These are phyloP conservation scores for Metridium senile DNA, from an alignment of 92 coral and sea anemone genomes.

Conservation along the genomic window DNA sequence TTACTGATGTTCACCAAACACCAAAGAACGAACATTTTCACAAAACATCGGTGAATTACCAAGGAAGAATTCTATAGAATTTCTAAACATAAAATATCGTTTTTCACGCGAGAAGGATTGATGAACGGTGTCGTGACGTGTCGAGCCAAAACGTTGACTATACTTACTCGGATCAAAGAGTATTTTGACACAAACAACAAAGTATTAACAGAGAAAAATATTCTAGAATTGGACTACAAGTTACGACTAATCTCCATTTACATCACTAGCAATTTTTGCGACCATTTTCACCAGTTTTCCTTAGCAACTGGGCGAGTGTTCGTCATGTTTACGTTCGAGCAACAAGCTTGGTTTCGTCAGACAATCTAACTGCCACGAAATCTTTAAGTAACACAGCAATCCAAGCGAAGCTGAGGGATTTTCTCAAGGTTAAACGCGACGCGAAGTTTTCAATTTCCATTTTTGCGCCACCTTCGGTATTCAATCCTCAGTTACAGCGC, in stretches of 20 bases:
- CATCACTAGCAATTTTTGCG: background rate
- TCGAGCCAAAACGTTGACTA: background rate
- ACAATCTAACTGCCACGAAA: background rate
- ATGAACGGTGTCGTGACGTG: background rate
- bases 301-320: slow-evolving; percentile 27
- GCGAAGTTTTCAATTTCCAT: slow-evolving; percentile 9
- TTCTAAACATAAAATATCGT: background rate
- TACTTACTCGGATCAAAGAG: background rate
- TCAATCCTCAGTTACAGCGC: background rate
- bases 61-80: background rate
- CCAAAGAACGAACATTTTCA: background rate
- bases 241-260: background rate
- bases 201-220: background rate
- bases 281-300: slow-evolving; percentile 15
- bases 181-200: background rate
- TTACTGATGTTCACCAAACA: background rate
- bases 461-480: slow-evolving; percentile 26
- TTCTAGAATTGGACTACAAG: background rate
- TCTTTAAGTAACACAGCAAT: background rate
- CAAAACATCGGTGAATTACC: background rate
- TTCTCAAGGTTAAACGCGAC: slow-evolving; percentile 1
- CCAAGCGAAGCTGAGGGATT: background rate
- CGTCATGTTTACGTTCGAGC: slow-evolving; percentile 22
- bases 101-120: background rate
- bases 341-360: slow-evolving; percentile 13